These are phyloP conservation scores for Hypolimnas misippus DNA, from an alignment of 2,888 invertebrate genomes.

Conservation along the genomic window DNA sequence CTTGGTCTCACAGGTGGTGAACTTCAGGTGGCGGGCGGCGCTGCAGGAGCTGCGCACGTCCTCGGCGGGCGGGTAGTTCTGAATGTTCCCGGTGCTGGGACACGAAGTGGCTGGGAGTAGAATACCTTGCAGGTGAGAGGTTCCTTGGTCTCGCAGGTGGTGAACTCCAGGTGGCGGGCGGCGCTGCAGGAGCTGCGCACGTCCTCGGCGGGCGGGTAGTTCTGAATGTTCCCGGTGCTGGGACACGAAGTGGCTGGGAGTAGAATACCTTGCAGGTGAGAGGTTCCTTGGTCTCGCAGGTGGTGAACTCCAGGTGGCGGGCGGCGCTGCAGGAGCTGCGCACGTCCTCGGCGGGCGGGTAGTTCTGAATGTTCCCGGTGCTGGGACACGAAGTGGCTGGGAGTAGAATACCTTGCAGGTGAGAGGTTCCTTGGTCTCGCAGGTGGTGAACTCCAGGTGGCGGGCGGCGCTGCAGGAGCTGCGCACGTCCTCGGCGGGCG, in stretches of 20 bases:
- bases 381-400: slow-evolving; percentile 50
- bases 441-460: slow-evolving; percentile 91
- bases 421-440: slow-evolving; percentile 88
- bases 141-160: slow-evolving; percentile 90
- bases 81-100: background rate
- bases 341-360: slow-evolving; percentile 87
- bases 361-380: slow-evolving; percentile 84
- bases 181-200: slow-evolving; percentile 83
- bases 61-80: no score
- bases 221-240: no score
- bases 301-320: slow-evolving; percentile 89
- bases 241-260: slow-evolving; percentile 14
- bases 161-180: slow-evolving; percentile 88
- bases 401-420: slow-evolving; percentile 87
- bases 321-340: slow-evolving; percentile 86
- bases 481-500: slow-evolving; percentile 86
- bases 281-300: slow-evolving; percentile 90
- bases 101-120: slow-evolving; percentile 6
- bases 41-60: slow-evolving; percentile 80
- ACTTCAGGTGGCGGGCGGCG: slow-evolving; percentile 86
- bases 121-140: slow-evolving; percentile 90
- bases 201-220: no score
- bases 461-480: slow-evolving; percentile 85
- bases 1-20: slow-evolving; percentile 90
- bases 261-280: slow-evolving; percentile 88